phyloP scores from a whole-genome alignment of 2,113 vertebrate genomes.

The Dromaius novaehollandiae region DNA sequence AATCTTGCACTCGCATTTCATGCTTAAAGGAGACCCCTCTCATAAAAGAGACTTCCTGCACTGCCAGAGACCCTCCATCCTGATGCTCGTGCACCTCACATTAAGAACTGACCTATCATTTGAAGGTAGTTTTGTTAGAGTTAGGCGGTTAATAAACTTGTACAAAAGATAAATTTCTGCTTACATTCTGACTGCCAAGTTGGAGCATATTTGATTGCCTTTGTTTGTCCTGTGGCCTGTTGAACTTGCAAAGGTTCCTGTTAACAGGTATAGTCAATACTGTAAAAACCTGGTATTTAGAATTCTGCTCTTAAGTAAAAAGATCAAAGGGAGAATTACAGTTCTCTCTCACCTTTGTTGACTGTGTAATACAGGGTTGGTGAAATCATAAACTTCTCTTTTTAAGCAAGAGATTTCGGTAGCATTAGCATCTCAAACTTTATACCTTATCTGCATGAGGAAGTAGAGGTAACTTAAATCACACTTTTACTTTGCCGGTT shows the following conservation, averaged over 20 bases:
- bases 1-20: rapidly evolving
- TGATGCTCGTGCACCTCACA: rapidly evolving
- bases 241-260: background rate
- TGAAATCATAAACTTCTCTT: background rate
- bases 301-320: background rate
- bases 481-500: background rate
- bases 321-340: conserved; percentile 12
- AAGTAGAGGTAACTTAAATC: background rate
- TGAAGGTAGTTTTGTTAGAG: background rate
- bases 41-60: rapidly evolving
- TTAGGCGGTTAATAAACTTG: background rate
- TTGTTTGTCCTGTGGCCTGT: background rate
- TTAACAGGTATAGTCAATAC: background rate
- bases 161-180: rapidly evolving
- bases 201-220: background rate
- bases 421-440: background rate
- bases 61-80: background rate
- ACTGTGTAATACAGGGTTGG: background rate
- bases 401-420: background rate
- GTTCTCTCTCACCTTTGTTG: background rate
- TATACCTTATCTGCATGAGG: background rate
- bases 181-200: background rate
- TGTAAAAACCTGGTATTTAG: background rate
- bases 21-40: background rate
- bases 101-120: background rate